phyloP scores from a whole-genome alignment of 2,888 invertebrate species.

The Drosophila paranaensis region DNA sequence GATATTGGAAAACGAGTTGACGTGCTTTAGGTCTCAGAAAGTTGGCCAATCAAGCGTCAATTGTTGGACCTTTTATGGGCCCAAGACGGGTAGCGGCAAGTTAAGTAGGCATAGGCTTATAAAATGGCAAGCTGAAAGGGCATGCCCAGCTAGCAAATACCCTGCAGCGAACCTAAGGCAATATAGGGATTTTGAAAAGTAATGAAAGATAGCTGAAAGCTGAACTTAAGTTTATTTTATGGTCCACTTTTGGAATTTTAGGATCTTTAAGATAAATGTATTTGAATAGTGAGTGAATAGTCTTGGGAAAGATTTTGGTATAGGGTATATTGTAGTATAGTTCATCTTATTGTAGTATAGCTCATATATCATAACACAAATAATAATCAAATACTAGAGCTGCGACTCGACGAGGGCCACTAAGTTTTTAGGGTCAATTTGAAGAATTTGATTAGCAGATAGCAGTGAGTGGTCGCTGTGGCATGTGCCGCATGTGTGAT shows the following conservation, averaged over 20 bases:
- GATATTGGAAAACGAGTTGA: constrained; percentile 56
- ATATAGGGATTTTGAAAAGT: too few species aligned
- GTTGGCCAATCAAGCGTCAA: constrained; percentile 76
- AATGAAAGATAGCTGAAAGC: neutral
- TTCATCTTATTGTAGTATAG: too few species aligned
- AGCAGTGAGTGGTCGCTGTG: constrained; percentile 44
- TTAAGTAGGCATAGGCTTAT: constrained; percentile 21
- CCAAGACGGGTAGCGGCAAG: neutral
- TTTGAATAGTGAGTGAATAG: too few species aligned
- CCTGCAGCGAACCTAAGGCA: neutral
- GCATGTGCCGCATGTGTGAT: constrained; percentile 49
- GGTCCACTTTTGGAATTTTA: neutral
- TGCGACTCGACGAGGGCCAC: constrained; percentile 35
- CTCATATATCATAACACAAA: neutral
- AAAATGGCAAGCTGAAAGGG: constrained; percentile 4
- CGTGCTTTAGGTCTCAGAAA: constrained; percentile 37
- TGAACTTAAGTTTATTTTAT: neutral
- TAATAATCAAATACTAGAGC: neutral
- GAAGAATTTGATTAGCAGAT: constrained; percentile 50
- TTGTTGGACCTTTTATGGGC: constrained; percentile 63
- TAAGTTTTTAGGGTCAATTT: constrained; percentile 36
- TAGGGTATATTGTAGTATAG: too few species aligned
- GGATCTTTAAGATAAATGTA: neutral
- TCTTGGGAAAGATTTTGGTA: neutral
- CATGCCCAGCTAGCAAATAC: neutral